These are phyloP conservation scores for Philereme transversata DNA, from an alignment of 2,888 invertebrate species.

Conservation along the genomic window DNA sequence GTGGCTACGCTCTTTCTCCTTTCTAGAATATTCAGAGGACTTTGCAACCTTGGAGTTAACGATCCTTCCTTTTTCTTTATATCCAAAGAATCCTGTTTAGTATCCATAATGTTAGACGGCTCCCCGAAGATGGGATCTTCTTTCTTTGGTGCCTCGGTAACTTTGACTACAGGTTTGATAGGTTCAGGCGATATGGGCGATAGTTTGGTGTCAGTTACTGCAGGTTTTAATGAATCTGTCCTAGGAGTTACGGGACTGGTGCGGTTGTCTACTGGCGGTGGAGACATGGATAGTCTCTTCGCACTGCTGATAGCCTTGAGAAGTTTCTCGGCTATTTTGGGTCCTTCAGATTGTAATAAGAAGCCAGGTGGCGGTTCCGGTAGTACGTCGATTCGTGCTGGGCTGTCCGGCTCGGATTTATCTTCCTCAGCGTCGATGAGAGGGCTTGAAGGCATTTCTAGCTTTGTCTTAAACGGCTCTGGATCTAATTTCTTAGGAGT, in stretches of 20 bases:
- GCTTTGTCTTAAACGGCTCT: slow-evolving; percentile 50
- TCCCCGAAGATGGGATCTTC: slow-evolving; percentile 72
- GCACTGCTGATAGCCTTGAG: slow-evolving; percentile 85
- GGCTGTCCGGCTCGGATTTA: slow-evolving; percentile 79
- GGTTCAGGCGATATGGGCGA: slow-evolving; percentile 54
- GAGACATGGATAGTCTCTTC: slow-evolving; percentile 79
- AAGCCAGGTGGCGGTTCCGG: slow-evolving; percentile 78
- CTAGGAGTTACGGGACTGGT: slow-evolving; percentile 57
- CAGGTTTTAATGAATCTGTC: slow-evolving; percentile 54
- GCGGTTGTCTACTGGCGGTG: slow-evolving; percentile 64
- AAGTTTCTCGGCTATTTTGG: slow-evolving; percentile 86
- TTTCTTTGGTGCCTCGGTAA: slow-evolving; percentile 56
- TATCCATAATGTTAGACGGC: slow-evolving; percentile 64
- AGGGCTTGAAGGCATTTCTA: slow-evolving; percentile 72
- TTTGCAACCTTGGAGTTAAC: slow-evolving; percentile 63
- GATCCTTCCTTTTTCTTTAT: slow-evolving; percentile 70
- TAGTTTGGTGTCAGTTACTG: slow-evolving; percentile 51
- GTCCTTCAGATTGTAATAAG: slow-evolving; percentile 76
- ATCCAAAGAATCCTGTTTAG: slow-evolving; percentile 63
- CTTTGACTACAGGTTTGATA: slow-evolving; percentile 51
- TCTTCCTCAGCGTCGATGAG: slow-evolving; percentile 76
- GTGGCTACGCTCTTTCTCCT: slow-evolving; percentile 70
- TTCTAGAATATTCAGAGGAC: slow-evolving; percentile 70
- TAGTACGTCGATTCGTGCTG: slow-evolving; percentile 75
- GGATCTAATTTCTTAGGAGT: slow-evolving; percentile 57